Evolutionary conservation across 2,888 invertebrate genomes (phyloP).

Genomic region (Lepidochitona cinerea): DNA sequence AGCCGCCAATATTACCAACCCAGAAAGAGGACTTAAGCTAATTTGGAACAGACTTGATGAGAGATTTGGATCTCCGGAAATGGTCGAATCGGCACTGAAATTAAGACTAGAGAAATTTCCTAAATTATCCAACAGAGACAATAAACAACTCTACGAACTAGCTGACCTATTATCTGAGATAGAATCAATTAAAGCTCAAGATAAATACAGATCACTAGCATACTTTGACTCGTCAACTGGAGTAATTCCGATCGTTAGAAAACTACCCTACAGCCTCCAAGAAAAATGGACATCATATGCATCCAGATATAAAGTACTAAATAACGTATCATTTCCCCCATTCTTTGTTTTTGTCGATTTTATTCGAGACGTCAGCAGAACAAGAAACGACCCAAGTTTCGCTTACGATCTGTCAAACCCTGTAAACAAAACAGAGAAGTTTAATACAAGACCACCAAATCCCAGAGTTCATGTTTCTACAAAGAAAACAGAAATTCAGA

Average conservation of each 20-base stretch:
- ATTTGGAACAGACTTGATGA: conserved; percentile 19
- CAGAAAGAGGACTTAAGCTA: conserved; percentile 3
- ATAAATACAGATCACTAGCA: not conserved
- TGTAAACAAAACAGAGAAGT: no score
- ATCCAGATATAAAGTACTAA: not conserved
- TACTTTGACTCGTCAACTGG: conserved; percentile 27
- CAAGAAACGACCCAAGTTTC: conserved; percentile 15
- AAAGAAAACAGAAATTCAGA: not conserved
- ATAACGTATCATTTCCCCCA: conserved; percentile 10
- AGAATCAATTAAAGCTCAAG: conserved; percentile 6
- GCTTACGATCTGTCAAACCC: not conserved
- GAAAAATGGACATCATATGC: conserved; percentile 17
- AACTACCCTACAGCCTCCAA: conserved; percentile 13
- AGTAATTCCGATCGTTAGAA: conserved; percentile 13
- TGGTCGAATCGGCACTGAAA: conserved; percentile 12
- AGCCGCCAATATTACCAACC: not conserved
- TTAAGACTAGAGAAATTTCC: conserved; percentile 12
- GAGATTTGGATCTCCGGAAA: conserved; percentile 17
- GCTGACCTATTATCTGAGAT: conserved; percentile 19
- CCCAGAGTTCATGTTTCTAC: no score
- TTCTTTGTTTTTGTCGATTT: conserved; percentile 12
- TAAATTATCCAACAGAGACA: conserved; percentile 6
- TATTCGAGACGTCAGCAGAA: conserved; percentile 13
- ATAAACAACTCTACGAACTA: conserved; percentile 14
- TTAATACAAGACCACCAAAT: no score